Percentiles rank a stretch among this genome's conserved stretches.
phyloP scores from a whole-genome alignment of 2,113 vertebrate genomes.

The Tylochromis polylepis region DNA sequence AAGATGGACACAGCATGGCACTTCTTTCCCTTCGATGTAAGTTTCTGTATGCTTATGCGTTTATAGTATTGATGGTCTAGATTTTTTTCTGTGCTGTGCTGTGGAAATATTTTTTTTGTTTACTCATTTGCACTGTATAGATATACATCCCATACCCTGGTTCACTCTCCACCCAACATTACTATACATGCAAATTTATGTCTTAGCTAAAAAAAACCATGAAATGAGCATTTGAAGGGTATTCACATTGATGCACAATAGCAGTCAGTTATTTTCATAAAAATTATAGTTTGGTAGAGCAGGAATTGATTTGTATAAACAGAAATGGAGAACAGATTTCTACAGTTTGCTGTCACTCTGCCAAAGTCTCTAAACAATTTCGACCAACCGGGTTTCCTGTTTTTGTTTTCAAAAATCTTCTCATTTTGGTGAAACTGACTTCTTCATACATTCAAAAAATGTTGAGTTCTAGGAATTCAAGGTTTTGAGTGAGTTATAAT shows the following conservation, averaged over 20 bases:
- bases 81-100: neutral
- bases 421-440: neutral
- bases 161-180: neutral
- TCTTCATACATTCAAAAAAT: neutral
- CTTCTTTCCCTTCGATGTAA: neutral
- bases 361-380: neutral
- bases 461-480: rapidly evolving
- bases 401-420: neutral
- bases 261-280: neutral
- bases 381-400: rapidly evolving
- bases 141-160: neutral
- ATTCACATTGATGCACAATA: neutral
- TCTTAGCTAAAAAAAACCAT: neutral
- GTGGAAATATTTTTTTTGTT: neutral
- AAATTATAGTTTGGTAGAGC: neutral
- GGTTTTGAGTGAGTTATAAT: neutral
- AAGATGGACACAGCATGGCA: neutral
- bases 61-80: neutral
- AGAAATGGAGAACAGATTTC: neutral
- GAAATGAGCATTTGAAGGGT: neutral
- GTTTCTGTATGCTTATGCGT: neutral
- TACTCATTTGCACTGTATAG: neutral
- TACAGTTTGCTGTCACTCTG: neutral
- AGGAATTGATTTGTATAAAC: neutral
- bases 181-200: neutral